These are phyloP conservation scores for Piliocolobus tephrosceles DNA, from an alignment of 2,113 vertebrate species.

Conservation along the genomic window DNA sequence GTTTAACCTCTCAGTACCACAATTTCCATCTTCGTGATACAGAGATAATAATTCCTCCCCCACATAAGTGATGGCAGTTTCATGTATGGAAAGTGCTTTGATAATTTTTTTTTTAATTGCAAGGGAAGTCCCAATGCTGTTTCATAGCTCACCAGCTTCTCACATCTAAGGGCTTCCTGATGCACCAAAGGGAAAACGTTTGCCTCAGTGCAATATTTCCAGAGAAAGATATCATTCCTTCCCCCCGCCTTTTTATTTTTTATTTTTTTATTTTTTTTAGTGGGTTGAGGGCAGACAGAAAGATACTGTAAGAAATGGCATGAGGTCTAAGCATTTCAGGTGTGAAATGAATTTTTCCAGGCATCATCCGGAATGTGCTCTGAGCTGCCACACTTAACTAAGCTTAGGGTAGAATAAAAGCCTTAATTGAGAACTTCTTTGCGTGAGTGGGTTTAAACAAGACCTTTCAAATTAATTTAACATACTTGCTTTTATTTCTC, in stretches of 20 bases:
- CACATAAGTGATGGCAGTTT: neutral
- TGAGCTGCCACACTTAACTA: neutral
- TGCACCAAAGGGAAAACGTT: rapidly evolving
- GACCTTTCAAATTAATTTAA: conserved; percentile 43
- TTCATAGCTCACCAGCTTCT: neutral
- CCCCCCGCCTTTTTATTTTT: too few species aligned
- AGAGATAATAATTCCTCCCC: neutral
- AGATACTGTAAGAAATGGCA: neutral
- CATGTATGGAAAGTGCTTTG: neutral
- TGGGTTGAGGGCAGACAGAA: neutral
- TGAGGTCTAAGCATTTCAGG: conserved; percentile 21
- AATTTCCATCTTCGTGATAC: neutral
- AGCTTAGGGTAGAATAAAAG: neutral
- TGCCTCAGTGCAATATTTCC: neutral
- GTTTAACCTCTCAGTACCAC: neutral
- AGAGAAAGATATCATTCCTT: neutral
- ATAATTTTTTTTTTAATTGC: conserved; percentile 12
- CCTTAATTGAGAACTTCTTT: neutral
- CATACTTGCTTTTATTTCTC: conserved; percentile 43
- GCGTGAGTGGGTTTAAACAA: neutral
- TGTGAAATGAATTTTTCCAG: neutral
- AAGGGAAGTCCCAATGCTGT: neutral
- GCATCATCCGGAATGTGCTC: rapidly evolving
- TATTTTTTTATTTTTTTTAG: neutral
- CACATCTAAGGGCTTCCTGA: neutral